Conservation (phyloP, 2,888 invertebrate genomes). For the Axea sp. region DNA sequence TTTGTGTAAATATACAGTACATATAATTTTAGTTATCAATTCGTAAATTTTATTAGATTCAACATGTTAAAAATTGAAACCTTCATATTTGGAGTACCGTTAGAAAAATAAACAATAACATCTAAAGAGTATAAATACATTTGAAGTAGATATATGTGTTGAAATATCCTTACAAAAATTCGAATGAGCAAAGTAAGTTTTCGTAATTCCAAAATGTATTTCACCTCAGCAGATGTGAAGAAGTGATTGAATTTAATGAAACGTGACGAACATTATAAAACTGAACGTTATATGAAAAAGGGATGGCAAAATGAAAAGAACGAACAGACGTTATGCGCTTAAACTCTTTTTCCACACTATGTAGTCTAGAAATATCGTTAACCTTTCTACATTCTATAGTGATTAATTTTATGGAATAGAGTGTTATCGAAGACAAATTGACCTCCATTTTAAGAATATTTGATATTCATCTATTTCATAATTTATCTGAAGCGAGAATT, state of each 20-base stretch:
- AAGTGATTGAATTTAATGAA: constrained; percentile 49
- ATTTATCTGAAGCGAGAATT: constrained; percentile 9
- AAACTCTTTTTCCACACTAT: constrained; percentile 31
- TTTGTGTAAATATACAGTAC: too few relatives aligned
- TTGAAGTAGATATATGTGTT: constrained; percentile 24
- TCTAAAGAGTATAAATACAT: too few relatives aligned
- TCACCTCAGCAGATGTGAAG: constrained; percentile 38
- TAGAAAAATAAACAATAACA: too few relatives aligned
- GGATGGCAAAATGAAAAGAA: background rate
- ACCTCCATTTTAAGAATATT: constrained; percentile 16
- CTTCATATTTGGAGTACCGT: too few relatives aligned
- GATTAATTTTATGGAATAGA: constrained; percentile 47
- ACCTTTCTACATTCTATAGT: constrained; percentile 37
- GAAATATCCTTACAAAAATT: constrained; percentile 30
- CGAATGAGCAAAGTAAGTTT: constrained; percentile 41
- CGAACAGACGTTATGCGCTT: constrained; percentile 6
- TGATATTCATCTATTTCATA: constrained; percentile 18
- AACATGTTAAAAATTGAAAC: too few relatives aligned
- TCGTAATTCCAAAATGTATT: constrained; percentile 35
- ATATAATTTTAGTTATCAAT: too few relatives aligned
- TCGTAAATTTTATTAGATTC: too few relatives aligned
- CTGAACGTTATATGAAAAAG: constrained; percentile 11
- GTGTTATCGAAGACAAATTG: constrained; percentile 17
- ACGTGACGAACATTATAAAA: constrained; percentile 48
- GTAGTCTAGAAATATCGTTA: constrained; percentile 22